Evolutionary conservation across 2,888 invertebrate genomes (phyloP).

Genomic region (Formica aserva): DNA sequence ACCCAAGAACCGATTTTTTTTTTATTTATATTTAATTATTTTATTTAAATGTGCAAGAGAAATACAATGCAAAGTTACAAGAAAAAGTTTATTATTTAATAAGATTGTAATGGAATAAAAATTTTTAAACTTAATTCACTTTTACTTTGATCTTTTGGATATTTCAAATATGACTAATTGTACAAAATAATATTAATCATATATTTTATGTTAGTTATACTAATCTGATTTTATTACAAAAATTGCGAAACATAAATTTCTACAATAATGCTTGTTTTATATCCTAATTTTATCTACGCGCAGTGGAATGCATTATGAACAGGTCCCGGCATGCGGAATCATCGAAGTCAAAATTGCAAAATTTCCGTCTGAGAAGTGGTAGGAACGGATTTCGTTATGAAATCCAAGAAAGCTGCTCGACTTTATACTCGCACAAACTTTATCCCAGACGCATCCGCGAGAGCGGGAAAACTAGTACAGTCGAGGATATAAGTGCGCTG

Average conservation of each 20-base stretch:
- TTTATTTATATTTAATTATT: conserved; percentile 5
- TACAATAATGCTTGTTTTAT: background rate
- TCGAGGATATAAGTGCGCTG: conserved; percentile 39
- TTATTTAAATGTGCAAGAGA: background rate
- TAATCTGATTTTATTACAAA: background rate
- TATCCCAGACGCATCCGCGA: conserved; percentile 22
- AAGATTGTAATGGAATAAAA: background rate
- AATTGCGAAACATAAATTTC: background rate
- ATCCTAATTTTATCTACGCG: conserved; percentile 22
- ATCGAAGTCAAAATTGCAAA: conserved; percentile 60
- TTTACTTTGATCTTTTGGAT: no score
- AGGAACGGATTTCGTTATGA: conserved; percentile 62
- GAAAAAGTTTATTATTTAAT: background rate
- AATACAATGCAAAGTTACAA: background rate
- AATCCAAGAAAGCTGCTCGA: conserved; percentile 59
- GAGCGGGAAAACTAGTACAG: conserved; percentile 41
- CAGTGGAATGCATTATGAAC: background rate
- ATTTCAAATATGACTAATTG: background rate
- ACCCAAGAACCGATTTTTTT: background rate
- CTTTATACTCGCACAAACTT: conserved; percentile 53
- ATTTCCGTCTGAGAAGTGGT: conserved; percentile 54
- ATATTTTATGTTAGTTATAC: background rate
- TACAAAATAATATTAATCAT: background rate
- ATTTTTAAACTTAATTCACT: background rate
- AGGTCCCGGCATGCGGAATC: conserved; percentile 31